These are phyloP conservation scores for Drosophila meridiana DNA, from an alignment of 2,888 invertebrate genomes.

Conservation along the genomic window DNA sequence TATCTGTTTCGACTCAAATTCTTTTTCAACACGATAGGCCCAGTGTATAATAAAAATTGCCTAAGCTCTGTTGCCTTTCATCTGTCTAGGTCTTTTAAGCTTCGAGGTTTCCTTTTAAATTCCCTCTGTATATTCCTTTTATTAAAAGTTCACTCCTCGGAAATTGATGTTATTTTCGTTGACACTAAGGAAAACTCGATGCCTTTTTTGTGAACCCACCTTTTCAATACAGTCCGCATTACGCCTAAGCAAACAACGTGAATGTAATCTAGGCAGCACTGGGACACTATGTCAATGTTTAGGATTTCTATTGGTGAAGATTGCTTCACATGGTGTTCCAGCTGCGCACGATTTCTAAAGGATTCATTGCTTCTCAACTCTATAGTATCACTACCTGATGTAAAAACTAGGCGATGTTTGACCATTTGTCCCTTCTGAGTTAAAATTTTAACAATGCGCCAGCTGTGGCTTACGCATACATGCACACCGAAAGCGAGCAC, in stretches of 20 bases:
- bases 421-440: neutral
- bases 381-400: neutral
- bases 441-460: too few species aligned
- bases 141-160: neutral
- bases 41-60: neutral
- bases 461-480: neutral
- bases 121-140: neutral
- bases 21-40: neutral
- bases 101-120: neutral
- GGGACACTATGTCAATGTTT: neutral
- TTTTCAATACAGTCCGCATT: neutral
- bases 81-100: neutral
- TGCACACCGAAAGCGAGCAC: too few species aligned
- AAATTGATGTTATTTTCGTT: neutral
- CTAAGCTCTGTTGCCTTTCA: conserved; percentile 1
- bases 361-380: neutral
- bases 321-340: neutral
- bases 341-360: neutral
- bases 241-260: neutral
- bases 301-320: neutral
- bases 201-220: neutral
- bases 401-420: neutral
- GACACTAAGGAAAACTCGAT: neutral
- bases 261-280: neutral
- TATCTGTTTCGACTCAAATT: neutral